Base-by-base conservation (phyloP, 2,113 vertebrate genomes). In the Tinamus guttatus region DNA sequence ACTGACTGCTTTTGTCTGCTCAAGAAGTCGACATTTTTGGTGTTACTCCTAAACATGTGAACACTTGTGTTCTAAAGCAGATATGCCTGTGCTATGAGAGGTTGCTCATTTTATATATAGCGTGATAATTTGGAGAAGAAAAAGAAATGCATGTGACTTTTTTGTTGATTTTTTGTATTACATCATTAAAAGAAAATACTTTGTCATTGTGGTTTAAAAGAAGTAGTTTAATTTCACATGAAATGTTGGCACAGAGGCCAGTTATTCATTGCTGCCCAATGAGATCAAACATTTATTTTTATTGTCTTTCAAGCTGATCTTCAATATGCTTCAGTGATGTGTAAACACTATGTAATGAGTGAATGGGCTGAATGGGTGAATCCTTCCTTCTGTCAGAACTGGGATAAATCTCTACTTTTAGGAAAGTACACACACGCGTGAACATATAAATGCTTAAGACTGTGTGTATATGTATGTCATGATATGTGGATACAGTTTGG, bases 51-150 rank as follows among this genome's bases (percentile, higher is more conserved):
- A 40, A 87, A 38, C 2, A 59, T 30, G 68, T n/a, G 5, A 59
- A 45, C n/a, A 69, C 38, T 36, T 36, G 24, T 32, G 3, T 51
- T 40, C 5, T 28, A 32, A 40, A 27, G 32, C 1, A 74, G 20
- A 74, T 45, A 5, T 30, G 17, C 6, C 19, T 0, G 0, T 4
- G 64, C 82, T 58, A 75, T 8, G 18, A 77, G n/a, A 75, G 3
- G 71, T 74, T 73, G 85, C 16, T 69, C 2, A 7, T 43, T 58
- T 75, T 83, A 28, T 75, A 3, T 47, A 62, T 10, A 15, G 10
- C 34, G 7, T 64, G 25, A 47, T 5, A 34, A 32, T 56, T 81
- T 47, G 20, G 9, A 76, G 41, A 86, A 59, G 20, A 65, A 16
- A 18, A n/a, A 86, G 3, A 13, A 76, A 68, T 0, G 0, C 11